Base-by-base conservation (phyloP, 2,888 invertebrate species). In the Torymus tubicola region DNA sequence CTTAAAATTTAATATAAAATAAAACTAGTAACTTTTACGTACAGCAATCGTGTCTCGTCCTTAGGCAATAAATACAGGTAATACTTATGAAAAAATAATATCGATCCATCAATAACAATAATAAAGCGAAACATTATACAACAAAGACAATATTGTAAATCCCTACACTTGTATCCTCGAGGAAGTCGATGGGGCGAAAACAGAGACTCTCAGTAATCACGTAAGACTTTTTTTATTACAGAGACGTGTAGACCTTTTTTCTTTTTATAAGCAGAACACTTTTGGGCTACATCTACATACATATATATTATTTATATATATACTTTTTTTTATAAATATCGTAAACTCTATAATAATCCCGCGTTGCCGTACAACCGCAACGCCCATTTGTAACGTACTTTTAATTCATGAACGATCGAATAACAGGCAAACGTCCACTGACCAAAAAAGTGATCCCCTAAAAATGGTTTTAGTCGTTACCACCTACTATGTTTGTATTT, bases 301-400 rank as follows among this genome's bases (percentile, higher is more conserved):
- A 88, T 86, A 86, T 82, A 86, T 84, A 84, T 81, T 81, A 83
- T 83, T 81, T 83, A 82, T 85, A 82, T 83, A 64, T 81, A 81
- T 83, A 83, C 84, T 81, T 73, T 75, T 81, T 83, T 85, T 85
- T 87, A 87, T 87, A 87, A 88, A 87, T 87, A 86, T 87, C 85
- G 86, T 88, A 87, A 86, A 88, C 86, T 88, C 85, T 87, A 87
- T 88, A 87, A 86, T 88, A 86, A 86, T 85, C 80, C 83, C 83
- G 42, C 42, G 84, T 84, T 84, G 83, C 85, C 84, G 86, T 82
- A 81, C 84, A 84, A 86, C 85, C 83, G 85, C 85, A 87, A 86
- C 86, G 83, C 81, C 84, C 82, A 84, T 85, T 85, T 85, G 86
- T 83, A 79, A 81, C 86, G 83, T 64, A 80, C 80, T 67, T 76